A percentile compares a stretch with the other conserved stretches of the same genome.
Conservation (phyloP, 2,888 invertebrate genomes). For the Archaeoteleia sp. region DNA sequence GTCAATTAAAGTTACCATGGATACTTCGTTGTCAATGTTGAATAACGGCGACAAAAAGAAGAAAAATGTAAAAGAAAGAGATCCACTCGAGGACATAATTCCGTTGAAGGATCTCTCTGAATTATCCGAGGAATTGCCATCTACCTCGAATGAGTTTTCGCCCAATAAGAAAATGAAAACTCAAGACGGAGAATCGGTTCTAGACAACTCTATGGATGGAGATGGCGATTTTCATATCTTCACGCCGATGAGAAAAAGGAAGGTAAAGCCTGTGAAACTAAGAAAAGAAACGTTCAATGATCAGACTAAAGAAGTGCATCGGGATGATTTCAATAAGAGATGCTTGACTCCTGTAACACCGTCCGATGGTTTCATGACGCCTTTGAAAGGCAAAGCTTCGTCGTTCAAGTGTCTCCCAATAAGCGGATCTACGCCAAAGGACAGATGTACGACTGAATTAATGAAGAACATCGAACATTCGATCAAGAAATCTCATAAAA, state of each 20-base stretch:
- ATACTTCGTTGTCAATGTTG: no score
- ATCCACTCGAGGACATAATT: no score
- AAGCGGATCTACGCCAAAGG: slow-evolving; percentile 62
- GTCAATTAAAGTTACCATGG: no score
- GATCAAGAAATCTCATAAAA: slow-evolving; percentile 69
- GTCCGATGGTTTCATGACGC: slow-evolving; percentile 31
- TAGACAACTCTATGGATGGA: slow-evolving; percentile 42
- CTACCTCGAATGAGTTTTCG: slow-evolving; percentile 30
- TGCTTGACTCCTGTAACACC: not conserved
- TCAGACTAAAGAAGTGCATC: not conserved
- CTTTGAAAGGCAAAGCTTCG: slow-evolving; percentile 23
- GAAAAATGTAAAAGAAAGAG: no score
- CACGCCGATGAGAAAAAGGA: slow-evolving; percentile 67
- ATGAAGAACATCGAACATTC: slow-evolving; percentile 61
- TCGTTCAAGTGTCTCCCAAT: not conserved
- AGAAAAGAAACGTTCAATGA: slow-evolving; percentile 30
- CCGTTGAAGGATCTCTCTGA: no score
- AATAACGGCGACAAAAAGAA: no score
- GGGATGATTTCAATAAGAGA: no score
- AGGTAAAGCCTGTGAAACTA: no score
- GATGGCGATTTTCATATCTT: slow-evolving; percentile 67
- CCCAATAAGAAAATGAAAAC: slow-evolving; percentile 57
- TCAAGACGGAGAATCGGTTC: slow-evolving; percentile 37
- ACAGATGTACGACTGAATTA: slow-evolving; percentile 59
- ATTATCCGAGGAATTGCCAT: no score